These are phyloP conservation scores for Cylas formicarius DNA, from an alignment of 1,140 invertebrate genomes.

Conservation along the genomic window DNA sequence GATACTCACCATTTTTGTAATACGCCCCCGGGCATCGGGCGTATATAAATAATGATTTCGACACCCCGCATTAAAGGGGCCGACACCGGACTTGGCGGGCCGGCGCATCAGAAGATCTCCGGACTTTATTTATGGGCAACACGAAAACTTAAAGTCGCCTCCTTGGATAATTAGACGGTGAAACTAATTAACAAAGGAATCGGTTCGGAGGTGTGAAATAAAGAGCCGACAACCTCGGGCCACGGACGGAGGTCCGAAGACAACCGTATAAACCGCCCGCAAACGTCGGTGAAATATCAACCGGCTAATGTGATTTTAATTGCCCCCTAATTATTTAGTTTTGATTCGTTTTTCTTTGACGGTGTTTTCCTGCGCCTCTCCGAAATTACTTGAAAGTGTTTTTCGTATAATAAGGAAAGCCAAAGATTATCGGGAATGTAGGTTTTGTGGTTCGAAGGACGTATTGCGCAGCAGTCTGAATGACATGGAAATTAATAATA, in stretches of 20 bases:
- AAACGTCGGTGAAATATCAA: slow-evolving; percentile 4
- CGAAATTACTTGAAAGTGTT: too few relatives aligned
- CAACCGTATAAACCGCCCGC: slow-evolving; percentile 4
- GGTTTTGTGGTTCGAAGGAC: too few relatives aligned
- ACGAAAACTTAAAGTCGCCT: slow-evolving; percentile 35
- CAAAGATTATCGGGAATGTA: too few relatives aligned
- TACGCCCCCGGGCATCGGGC: too few relatives aligned
- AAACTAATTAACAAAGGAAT: slow-evolving; percentile 42
- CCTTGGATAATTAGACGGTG: slow-evolving; percentile 42
- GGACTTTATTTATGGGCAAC: slow-evolving; percentile 40
- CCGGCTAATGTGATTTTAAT: too few relatives aligned
- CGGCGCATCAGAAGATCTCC: slow-evolving; percentile 14
- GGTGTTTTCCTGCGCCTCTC: too few relatives aligned
- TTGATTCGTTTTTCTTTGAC: slow-evolving; percentile 10
- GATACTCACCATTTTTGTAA: too few relatives aligned
- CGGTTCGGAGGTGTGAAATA: slow-evolving; percentile 41
- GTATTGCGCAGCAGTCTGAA: too few relatives aligned
- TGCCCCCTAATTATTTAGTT: slow-evolving; percentile 13
- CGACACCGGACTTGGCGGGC: slow-evolving; percentile 26
- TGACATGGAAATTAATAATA: too few relatives aligned
- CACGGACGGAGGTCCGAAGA: slow-evolving; percentile 1
- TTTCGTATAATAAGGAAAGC: too few relatives aligned
- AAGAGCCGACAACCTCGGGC: slow-evolving; percentile 30
- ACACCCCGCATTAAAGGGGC: slow-evolving; percentile 40
- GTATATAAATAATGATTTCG: slow-evolving; percentile 47